Percentiles rank a stretch among this genome's conserved stretches.
These are phyloP conservation scores for Drosophila anomalata DNA, from an alignment of 2,888 invertebrate genomes.

Conservation along the genomic window DNA sequence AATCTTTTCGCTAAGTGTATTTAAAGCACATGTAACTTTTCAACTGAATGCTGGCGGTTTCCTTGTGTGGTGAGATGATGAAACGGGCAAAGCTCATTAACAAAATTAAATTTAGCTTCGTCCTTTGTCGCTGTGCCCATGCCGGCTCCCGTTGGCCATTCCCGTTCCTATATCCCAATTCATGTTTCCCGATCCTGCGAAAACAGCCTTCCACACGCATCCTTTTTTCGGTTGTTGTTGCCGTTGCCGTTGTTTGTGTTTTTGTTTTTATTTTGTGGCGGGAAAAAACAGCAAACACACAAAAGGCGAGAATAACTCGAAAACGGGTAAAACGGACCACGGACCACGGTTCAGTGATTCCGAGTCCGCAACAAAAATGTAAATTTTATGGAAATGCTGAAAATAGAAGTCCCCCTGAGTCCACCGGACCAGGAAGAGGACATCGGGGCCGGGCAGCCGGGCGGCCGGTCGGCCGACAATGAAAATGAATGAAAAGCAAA, in stretches of 20 bases:
- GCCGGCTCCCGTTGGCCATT: background rate
- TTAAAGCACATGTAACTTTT: slow-evolving; percentile 6
- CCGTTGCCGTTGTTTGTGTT: background rate
- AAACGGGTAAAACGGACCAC: slow-evolving; percentile 40
- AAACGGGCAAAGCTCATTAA: slow-evolving; percentile 66
- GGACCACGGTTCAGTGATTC: slow-evolving; percentile 24
- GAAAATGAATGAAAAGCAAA: slow-evolving; percentile 35
- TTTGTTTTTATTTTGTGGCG: slow-evolving; percentile 6
- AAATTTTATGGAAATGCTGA: slow-evolving; percentile 66
- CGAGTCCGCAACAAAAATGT: slow-evolving; percentile 59
- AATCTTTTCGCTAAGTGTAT: background rate
- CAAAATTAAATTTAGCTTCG: slow-evolving; percentile 72
- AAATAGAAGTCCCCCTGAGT: slow-evolving; percentile 44
- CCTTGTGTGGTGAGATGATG: slow-evolving; percentile 32
- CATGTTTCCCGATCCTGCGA: background rate
- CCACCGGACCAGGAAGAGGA: slow-evolving; percentile 5
- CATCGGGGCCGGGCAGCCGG: slow-evolving; percentile 7
- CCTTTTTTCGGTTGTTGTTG: slow-evolving; percentile 8
- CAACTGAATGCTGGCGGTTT: background rate
- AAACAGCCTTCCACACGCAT: slow-evolving; percentile 6
- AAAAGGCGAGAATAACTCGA: slow-evolving; percentile 5
- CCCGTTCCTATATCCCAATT: background rate
- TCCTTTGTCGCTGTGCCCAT: slow-evolving; percentile 13
- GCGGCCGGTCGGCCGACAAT: slow-evolving; percentile 12
- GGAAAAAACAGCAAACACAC: background rate